Evolutionary conservation across 2,797 vertebrate species (phyloP), one percentile per base, ranked within the genome.

Genomic region (Cygnus olor): DNA sequence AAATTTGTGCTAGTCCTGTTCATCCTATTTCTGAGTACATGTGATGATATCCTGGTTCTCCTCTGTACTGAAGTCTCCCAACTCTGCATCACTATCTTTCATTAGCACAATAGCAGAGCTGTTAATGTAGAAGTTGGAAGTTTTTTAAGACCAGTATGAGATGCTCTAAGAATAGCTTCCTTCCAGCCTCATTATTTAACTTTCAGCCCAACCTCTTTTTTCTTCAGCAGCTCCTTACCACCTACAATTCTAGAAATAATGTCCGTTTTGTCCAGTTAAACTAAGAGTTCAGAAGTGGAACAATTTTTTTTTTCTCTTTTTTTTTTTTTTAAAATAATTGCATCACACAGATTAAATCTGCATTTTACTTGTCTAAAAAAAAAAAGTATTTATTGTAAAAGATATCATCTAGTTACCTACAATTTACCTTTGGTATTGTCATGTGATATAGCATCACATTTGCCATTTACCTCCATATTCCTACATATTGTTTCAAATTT

Each of bases 281-380:
- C 4, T 12, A 47, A 44, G 56, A 65, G 1, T 30, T 78, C 45
- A 24, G 13, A 27, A 11, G 8, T 84, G 3, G 5, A 63, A 40
- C 1, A 3, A 28, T 4, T 4, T 14, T 1, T 58, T 38, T 14
- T 24, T 2, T 38, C 11, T 38, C 11, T 30, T 22, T n/a, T 15
- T 51, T 4, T 49, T 4, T 42, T 15, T 36, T 38, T 3, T 34
- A 32, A 40, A 28, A 34, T 12, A 3, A 12, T 15, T 80, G 2
- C 2, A 10, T 1, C 32, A 4, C 14, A n/a, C 54, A 44, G 17
- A 34, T 54, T 44, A 85, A 6, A 42, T 58, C 34, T 63, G 3
- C 54, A 45, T 81, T 76, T 76, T 45, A 4, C 21, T 71, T 84
- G 14, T 22, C 10, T 60, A 24, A 72, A 91, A 38, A 38, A 38